Percentiles rank a stretch among this genome's conserved stretches.
Conservation (phyloP, 1,140 invertebrate genomes). For the Hyles euphorbiae region DNA sequence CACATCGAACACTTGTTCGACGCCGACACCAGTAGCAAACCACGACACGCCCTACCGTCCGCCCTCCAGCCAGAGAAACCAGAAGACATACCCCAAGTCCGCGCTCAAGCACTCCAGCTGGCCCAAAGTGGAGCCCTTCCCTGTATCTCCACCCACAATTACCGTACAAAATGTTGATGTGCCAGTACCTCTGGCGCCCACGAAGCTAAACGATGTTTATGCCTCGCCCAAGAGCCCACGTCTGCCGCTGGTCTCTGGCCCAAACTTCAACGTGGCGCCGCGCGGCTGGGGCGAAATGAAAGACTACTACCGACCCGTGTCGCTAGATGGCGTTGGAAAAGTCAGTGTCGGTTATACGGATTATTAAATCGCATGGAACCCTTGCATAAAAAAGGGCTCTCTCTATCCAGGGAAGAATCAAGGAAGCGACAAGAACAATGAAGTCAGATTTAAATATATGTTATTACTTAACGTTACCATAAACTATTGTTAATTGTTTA, state of each 20-base stretch:
- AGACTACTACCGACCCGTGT: constrained; percentile 81
- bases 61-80: constrained; percentile 64
- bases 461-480: neutral
- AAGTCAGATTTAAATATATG: neutral
- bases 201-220: constrained; percentile 66
- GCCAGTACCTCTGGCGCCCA: constrained; percentile 65
- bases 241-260: constrained; percentile 56
- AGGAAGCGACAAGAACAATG: neutral
- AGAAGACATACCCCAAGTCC: constrained; percentile 67
- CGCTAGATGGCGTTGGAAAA: constrained; percentile 76
- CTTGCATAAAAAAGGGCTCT: too few species aligned
- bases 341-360: constrained; percentile 76
- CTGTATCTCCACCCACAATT: constrained; percentile 50
- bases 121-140: constrained; percentile 72
- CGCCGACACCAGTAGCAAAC: constrained; percentile 70
- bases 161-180: constrained; percentile 54
- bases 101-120: constrained; percentile 69
- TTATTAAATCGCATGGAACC: constrained; percentile 47
- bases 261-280: constrained; percentile 88
- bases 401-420: neutral
- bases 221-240: constrained; percentile 59
- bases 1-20: constrained; percentile 66
- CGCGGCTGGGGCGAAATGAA: constrained; percentile 83
- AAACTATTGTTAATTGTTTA: neutral
- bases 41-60: constrained; percentile 73